Base-by-base conservation (phyloP, 2,113 vertebrate genomes). In the Gorsachius goisagi region DNA sequence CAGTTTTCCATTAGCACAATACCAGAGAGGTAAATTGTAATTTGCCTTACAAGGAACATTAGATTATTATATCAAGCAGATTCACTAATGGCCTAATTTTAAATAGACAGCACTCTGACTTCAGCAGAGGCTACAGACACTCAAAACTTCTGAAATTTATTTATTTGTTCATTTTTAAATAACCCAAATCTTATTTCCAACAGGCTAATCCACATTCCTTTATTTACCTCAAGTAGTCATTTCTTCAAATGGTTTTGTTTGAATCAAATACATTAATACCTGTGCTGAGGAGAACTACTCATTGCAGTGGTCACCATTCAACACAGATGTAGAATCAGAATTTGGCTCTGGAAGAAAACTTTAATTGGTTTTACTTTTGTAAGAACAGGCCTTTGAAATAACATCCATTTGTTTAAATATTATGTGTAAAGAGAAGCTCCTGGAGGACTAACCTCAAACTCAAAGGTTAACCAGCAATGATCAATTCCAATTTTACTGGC, bases 21-120 rank as follows among this genome's bases (percentile, higher is more conserved):
- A 64, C 20, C 62, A 80, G 90, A 92, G 74, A 93, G 81, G 75
- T 75, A 89, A 87, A 73, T 1, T 41, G 33, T 23, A 72, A 93
- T 89, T 75, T 89, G 78, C 91, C 53, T 92, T 53, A 81, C 53
- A 67, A 75, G 83, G 73, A 88, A 82, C 66, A 96, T 89, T 56
- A 88, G 41, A 60, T 90, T 75, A 64, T 56, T 82, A 91, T 32
- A 92, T 32, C 77, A 76, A 72, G 39, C 3, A 9, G 58, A 78
- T 58, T 87, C 64, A 66, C 66, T 85, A 92, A 64, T 16, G 56
- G 60, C 30, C 39, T 79, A 1, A 24, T 90, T 81, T 73, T 60
- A 90, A 88, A 82, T 17, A 72, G 22, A 75, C 5, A 89, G 49
- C 56, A 78, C 27, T 39, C 37, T 50, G 82, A 80, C 55, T 88